Base-by-base conservation (phyloP, 2,113 vertebrate species). In the Baryphthengus martii region DNA sequence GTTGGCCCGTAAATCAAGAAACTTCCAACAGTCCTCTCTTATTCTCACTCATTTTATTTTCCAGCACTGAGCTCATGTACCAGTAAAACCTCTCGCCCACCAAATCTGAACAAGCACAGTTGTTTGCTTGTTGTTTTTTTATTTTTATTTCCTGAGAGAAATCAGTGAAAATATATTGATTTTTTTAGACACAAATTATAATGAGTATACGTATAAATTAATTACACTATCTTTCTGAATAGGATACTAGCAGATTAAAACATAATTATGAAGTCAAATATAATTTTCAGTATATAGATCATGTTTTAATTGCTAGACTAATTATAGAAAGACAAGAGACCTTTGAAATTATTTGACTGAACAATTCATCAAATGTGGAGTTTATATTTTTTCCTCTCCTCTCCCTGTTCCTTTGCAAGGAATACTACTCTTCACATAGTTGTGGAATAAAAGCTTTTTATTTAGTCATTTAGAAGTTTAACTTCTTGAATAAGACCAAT, bases 271-370 rank as follows among this genome's bases (percentile, higher is more conserved):
- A 95, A 92, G 79, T 90, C 65, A 89, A 92, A 92, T 94, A 63
- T 73, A 84, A 96, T 91, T 95, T 97, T 97, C 56, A 52, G 82
- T 85, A 73, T 56, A 94, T 89, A 97, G 66, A 96, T 97, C 84
- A 97, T 94, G 45, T 93, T 97, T 89, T 97, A 96, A 94, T 97
- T 97, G 96, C 84, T 45, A 89, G 75, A 86, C 89, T 88, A 97
- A 97, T 97, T 97, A 96, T 65, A 62, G 55, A 95, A 96, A 88
- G 90, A 93, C 94, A 96, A 90, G 81, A 90, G 75, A 93, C 49
- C 71, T 96, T 95, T 97, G 95, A 96, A 97, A 94, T 96, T 49
- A 94, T 93, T 95, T 96, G 94, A 92, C 71, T 93, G 90, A 86
- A 70, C 75, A 94, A 45, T 97, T 96, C 95, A 66, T 97, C 82